Evolutionary conservation across 2,113 vertebrate genomes (phyloP).

Genomic region (Prochilodus magdalenae): DNA sequence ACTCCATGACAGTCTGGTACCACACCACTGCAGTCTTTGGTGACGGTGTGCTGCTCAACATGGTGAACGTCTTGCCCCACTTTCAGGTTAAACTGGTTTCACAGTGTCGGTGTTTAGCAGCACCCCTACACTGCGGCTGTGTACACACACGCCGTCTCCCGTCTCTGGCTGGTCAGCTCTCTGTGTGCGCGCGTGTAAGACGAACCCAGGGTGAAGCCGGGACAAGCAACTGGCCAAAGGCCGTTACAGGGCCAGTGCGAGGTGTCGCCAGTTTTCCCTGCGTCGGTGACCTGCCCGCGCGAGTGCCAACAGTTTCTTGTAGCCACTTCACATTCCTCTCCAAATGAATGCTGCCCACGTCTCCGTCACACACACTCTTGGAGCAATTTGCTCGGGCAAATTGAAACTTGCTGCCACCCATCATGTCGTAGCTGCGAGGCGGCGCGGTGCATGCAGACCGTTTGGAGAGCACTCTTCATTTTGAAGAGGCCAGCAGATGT

Average conservation of each 20-base stretch:
- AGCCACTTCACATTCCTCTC: not conserved
- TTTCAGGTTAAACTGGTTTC: too few species aligned
- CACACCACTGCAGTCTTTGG: too few species aligned
- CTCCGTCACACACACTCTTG: not conserved
- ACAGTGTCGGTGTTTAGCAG: too few species aligned
- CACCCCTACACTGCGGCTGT: not conserved
- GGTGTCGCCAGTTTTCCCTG: not conserved
- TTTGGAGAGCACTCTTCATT: not conserved
- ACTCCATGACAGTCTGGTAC: too few species aligned
- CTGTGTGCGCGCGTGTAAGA: not conserved
- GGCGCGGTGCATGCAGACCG: not conserved
- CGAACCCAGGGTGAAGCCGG: too few species aligned
- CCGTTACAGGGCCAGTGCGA: too few species aligned
- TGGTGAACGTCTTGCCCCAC: too few species aligned
- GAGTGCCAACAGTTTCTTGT: not conserved
- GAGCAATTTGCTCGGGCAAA: not conserved
- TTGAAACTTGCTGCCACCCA: not conserved
- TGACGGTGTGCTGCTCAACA: too few species aligned
- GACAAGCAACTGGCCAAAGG: too few species aligned
- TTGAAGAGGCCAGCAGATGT: not conserved
- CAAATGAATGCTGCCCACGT: not conserved
- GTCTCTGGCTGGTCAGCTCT: not conserved
- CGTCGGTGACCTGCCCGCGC: not conserved
- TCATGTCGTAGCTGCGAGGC: not conserved
- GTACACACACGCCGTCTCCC: not conserved